Evolutionary conservation across 2,888 invertebrate species (phyloP).

Genomic region (Elysia crispata): DNA sequence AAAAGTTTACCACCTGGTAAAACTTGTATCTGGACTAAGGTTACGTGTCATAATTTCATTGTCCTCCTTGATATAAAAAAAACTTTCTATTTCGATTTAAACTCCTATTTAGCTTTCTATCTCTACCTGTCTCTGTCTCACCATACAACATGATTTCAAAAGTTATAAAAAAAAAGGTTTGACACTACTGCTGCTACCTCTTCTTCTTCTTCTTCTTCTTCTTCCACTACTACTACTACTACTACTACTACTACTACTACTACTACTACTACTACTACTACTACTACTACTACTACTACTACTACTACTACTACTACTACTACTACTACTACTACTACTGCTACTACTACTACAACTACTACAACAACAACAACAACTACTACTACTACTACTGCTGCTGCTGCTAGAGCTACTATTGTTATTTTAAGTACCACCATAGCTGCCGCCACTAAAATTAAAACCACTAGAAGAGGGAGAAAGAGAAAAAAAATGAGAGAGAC

Average conservation of each 20-base stretch:
- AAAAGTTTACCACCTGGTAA: too few relatives aligned
- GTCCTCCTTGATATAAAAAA: too few relatives aligned
- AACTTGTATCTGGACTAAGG: too few relatives aligned
- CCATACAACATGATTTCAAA: background rate
- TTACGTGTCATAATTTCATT: too few relatives aligned
- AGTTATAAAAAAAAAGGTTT: background rate
- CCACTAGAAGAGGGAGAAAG: too few relatives aligned
- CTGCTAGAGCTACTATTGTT: slow-evolving; percentile 13
- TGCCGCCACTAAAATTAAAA: too few relatives aligned
- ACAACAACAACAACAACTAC: slow-evolving; percentile 29
- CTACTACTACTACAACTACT: slow-evolving; percentile 29
- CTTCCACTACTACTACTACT: slow-evolving; percentile 14
- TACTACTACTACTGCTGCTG: slow-evolving; percentile 21
- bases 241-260: slow-evolving; percentile 35
- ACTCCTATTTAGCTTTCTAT: too few relatives aligned
- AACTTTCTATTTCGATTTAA: too few relatives aligned
- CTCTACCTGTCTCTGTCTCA: too few relatives aligned
- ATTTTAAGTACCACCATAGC: background rate
- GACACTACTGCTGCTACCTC: background rate
- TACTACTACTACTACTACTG: slow-evolving; percentile 35
- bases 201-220: background rate
- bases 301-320: slow-evolving; percentile 34
- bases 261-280: slow-evolving; percentile 34
- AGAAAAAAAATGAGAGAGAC: too few relatives aligned
- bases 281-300: slow-evolving; percentile 34